Conservation (phyloP, 2,113 vertebrate species). For the Gambusia holbrooki region DNA sequence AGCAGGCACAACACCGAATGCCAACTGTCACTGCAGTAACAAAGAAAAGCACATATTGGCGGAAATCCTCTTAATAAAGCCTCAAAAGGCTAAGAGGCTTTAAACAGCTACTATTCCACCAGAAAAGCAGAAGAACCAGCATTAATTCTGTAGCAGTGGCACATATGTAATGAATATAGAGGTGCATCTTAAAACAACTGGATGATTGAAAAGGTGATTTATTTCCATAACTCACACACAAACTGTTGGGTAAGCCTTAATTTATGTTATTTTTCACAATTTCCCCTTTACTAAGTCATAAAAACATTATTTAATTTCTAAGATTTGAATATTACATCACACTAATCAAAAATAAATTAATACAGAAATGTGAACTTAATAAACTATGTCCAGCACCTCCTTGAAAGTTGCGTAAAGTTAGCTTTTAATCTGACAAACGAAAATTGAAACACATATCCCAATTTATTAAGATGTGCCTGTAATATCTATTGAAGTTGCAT, state of each 20-base stretch:
- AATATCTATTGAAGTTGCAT: background rate
- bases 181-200: no score
- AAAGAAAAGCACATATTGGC: slow-evolving; percentile 31
- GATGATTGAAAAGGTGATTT: no score
- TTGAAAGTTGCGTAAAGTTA: background rate
- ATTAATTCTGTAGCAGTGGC: slow-evolving; percentile 51
- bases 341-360: background rate
- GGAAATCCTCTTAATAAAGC: slow-evolving; percentile 44
- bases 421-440: background rate
- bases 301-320: no score
- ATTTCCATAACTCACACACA: no score
- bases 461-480: background rate
- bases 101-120: slow-evolving; percentile 27
- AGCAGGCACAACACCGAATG: slow-evolving; percentile 23
- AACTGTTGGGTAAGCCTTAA: no score
- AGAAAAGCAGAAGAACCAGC: slow-evolving; percentile 16
- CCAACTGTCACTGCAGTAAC: slow-evolving; percentile 55
- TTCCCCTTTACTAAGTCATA: no score
- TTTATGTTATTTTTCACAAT: no score
- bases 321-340: background rate
- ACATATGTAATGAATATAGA: background rate
- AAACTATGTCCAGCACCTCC: background rate
- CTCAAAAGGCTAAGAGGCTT: slow-evolving; percentile 49
- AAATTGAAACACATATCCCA: background rate
- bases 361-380: background rate